phyloP scores from a whole-genome alignment of 2,113 vertebrate genomes.

The Tupaia chinensis region DNA sequence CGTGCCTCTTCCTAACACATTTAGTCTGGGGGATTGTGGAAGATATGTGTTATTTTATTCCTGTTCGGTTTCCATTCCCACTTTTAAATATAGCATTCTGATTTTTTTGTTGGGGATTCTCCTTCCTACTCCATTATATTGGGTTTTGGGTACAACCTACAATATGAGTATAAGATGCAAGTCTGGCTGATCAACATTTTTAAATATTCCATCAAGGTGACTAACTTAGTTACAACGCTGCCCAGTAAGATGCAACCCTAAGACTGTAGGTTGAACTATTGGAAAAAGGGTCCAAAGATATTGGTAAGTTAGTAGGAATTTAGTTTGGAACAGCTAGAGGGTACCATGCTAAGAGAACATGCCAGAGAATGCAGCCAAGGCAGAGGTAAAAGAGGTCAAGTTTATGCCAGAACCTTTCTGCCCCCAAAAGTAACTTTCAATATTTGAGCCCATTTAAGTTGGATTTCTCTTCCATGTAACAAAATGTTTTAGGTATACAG shows the following conservation, averaged over 20 bases:
- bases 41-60: neutral
- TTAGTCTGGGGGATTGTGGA: neutral
- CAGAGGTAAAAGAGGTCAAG: neutral
- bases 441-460: neutral
- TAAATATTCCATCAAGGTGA: neutral
- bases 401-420: neutral
- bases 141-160: neutral
- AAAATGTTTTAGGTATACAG: neutral
- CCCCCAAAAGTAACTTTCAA: neutral
- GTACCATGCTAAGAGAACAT: neutral
- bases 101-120: constrained; percentile 31
- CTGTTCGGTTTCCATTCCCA: neutral
- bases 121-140: neutral
- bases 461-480: neutral
- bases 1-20: neutral
- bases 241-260: neutral
- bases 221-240: neutral
- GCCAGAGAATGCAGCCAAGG: constrained; percentile 6
- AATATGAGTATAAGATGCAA: neutral
- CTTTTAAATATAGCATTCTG: constrained; percentile 36
- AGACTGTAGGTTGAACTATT: constrained; percentile 5
- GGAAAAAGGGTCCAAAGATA: neutral
- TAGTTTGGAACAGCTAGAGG: neutral
- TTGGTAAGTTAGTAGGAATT: constrained; percentile 30
- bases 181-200: neutral